A percentile compares a stretch with the other conserved stretches of the same genome.
phyloP scores from a whole-genome alignment of 2,888 invertebrate genomes.

The Eledone cirrhosa region DNA sequence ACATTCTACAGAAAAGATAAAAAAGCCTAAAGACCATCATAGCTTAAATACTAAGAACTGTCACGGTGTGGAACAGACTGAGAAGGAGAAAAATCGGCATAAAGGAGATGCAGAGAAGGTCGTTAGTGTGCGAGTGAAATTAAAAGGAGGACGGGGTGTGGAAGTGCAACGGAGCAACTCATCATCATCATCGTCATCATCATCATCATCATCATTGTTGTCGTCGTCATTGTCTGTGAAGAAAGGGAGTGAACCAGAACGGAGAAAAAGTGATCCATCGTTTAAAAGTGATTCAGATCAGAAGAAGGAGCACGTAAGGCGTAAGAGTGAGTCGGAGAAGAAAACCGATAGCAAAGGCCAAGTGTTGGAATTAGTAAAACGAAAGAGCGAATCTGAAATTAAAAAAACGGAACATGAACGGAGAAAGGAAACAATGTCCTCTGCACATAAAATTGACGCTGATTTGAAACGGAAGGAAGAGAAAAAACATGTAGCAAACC shows the following conservation, averaged over 20 bases:
- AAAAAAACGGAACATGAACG: neutral
- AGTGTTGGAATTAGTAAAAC: neutral
- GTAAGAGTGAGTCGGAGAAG: neutral
- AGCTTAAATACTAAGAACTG: no score
- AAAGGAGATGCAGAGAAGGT: no score
- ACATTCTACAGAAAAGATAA: neutral
- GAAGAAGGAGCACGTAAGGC: neutral
- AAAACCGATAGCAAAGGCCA: neutral
- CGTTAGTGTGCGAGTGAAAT: no score
- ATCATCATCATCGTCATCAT: no score
- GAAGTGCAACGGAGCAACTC: no score
- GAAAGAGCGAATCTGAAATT: slow-evolving; percentile 17
- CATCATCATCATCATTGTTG: no score
- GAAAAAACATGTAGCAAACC: neutral
- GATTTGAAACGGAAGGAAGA: slow-evolving; percentile 14
- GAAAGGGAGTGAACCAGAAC: neutral
- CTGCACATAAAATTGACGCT: neutral
- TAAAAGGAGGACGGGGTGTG: no score
- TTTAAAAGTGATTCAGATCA: neutral
- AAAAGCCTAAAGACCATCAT: neutral
- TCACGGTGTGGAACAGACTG: no score
- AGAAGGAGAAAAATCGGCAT: no score
- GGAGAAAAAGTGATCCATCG: neutral
- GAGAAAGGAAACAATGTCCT: slow-evolving; percentile 2
- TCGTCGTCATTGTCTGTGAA: neutral